These are phyloP conservation scores for Drosophila albomicans DNA, from an alignment of 1,140 invertebrate species.

Conservation along the genomic window DNA sequence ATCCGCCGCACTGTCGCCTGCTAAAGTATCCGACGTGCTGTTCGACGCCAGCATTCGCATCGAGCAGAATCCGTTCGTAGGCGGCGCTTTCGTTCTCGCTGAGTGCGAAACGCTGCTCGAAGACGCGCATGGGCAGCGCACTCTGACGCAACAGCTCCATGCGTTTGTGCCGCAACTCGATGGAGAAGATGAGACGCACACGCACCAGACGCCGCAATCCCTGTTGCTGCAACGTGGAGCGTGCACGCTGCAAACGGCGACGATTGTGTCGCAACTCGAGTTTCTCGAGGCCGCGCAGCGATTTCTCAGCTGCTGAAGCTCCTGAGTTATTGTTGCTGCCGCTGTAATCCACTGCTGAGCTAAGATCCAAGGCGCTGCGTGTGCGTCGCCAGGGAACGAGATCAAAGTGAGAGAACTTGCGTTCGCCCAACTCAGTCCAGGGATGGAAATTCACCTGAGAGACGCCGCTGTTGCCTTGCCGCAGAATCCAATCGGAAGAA, in stretches of 20 bases:
- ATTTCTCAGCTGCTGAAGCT: conserved; percentile 44
- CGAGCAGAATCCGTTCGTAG: conserved; percentile 69
- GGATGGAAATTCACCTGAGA: conserved; percentile 77
- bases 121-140: conserved; percentile 67
- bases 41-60: conserved; percentile 70
- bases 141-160: conserved; percentile 77
- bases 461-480: conserved; percentile 61
- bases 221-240: conserved; percentile 58
- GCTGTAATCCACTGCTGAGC: conserved; percentile 59
- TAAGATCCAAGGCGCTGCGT: conserved; percentile 66
- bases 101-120: conserved; percentile 70
- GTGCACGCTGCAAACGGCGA: conserved; percentile 56
- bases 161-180: conserved; percentile 78
- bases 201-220: conserved; percentile 66
- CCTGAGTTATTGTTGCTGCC: conserved; percentile 6
- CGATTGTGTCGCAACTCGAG: conserved; percentile 76
- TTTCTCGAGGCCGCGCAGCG: conserved; percentile 64
- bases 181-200: conserved; percentile 78
- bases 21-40: conserved; percentile 80
- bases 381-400: conserved; percentile 81
- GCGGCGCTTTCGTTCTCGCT: conserved; percentile 72
- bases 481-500: conserved; percentile 72
- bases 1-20: conserved; percentile 32
- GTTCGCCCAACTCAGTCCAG: conserved; percentile 57
- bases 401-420: conserved; percentile 74